Conservation (phyloP, 1,140 invertebrate species). For the Drepana arcuata region DNA sequence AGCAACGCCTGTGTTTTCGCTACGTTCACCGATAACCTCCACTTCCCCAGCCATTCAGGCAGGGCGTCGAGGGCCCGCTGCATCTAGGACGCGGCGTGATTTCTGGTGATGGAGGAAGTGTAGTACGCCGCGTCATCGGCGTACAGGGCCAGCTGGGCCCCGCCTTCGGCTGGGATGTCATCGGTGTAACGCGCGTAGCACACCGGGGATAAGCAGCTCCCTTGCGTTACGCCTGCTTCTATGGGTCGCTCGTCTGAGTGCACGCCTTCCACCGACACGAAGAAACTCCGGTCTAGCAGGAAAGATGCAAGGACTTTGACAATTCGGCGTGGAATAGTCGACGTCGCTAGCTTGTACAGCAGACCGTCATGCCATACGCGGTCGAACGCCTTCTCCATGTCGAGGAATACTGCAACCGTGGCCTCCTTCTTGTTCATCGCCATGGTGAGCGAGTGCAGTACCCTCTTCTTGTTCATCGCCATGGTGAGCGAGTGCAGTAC, state of each 20-base stretch:
- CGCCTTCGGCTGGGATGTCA: conserved; percentile 9
- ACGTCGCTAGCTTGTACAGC: conserved; percentile 10
- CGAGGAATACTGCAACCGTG: conserved; percentile 9
- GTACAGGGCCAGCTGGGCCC: conserved; percentile 5
- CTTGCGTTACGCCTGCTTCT: conserved; percentile 8
- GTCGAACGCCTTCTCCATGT: conserved; percentile 17
- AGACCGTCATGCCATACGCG: conserved; percentile 20
- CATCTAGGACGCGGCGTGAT: conserved; percentile 12
- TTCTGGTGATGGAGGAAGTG: conserved; percentile 4
- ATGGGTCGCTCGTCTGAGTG: conserved; percentile 1
- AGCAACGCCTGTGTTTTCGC: conserved; percentile 18
- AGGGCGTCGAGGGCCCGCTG: conserved; percentile 15
- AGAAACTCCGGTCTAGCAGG: conserved; percentile 6
- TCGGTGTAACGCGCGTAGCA: conserved; percentile 7
- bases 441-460: too few relatives aligned
- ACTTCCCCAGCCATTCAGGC: conserved; percentile 15
- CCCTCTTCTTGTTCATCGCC: too few relatives aligned
- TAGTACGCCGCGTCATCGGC: conserved; percentile 18
- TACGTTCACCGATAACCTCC: conserved; percentile 15
- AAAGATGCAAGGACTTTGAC: conserved; percentile 6
- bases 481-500: conserved; percentile 9
- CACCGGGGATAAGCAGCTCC: conserved; percentile 14
- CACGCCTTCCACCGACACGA: conserved; percentile 5
- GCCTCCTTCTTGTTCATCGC: conserved; percentile 3
- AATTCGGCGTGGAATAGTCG: too few relatives aligned